phyloP scores from a whole-genome alignment of 2,888 invertebrate species.

The Eupsilia transversa region DNA sequence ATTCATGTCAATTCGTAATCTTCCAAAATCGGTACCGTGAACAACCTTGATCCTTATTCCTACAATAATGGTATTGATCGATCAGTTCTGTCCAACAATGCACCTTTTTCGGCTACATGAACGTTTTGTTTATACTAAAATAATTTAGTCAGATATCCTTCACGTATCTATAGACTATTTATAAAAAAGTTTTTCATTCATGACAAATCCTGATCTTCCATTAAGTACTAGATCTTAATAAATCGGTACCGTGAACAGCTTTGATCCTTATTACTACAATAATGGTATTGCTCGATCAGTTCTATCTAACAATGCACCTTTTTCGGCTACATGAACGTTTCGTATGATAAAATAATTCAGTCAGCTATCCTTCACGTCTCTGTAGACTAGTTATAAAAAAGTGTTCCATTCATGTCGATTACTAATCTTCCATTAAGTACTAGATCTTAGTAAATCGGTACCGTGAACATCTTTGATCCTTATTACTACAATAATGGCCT shows the following conservation, averaged over 20 bases:
- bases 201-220: neutral
- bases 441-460: no score
- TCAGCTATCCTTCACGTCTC: no score
- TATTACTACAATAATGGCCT: no score
- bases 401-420: no score
- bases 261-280: neutral
- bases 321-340: no score
- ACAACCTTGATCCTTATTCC: neutral
- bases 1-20: neutral
- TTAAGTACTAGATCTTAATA: conserved; percentile 4
- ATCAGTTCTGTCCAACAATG: neutral
- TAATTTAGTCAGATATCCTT: neutral
- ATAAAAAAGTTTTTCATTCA: neutral
- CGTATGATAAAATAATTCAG: no score
- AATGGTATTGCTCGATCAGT: neutral
- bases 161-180: neutral
- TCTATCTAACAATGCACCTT: neutral
- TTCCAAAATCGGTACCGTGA: neutral
- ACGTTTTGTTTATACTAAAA: neutral
- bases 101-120: neutral
- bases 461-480: no score
- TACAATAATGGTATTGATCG: neutral
- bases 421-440: no score
- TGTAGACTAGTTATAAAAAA: no score
- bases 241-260: neutral